phyloP scores from a whole-genome alignment of 2,113 vertebrate genomes.

The Scortum barcoo region DNA sequence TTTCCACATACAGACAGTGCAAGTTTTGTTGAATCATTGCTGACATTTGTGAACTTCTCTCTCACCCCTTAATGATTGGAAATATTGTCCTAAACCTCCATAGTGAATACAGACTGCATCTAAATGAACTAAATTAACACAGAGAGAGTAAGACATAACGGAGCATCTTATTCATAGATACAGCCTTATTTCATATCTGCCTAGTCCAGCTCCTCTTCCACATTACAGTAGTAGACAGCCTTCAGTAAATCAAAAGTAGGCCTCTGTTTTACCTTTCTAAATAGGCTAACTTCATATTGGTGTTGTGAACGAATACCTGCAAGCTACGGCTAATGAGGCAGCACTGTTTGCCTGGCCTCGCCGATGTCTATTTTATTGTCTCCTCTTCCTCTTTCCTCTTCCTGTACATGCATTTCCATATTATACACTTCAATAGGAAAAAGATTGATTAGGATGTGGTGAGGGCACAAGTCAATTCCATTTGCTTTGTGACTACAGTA shows the following conservation, averaged over 20 bases:
- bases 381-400: conserved; percentile 47
- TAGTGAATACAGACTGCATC: not conserved
- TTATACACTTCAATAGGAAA: conserved; percentile 49
- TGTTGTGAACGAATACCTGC: conserved; percentile 33
- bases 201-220: not conserved
- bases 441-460: conserved; percentile 55
- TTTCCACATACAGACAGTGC: not conserved
- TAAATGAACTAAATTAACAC: conserved; percentile 15
- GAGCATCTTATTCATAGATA: too few species aligned
- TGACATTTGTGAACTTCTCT: not conserved
- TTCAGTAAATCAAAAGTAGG: conserved; percentile 3
- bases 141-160: not conserved
- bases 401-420: conserved; percentile 50
- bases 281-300: conserved; percentile 1
- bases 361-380: conserved; percentile 26
- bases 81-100: conserved; percentile 5
- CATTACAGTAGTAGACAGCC: not conserved
- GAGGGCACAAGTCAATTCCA: conserved; percentile 55
- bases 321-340: conserved; percentile 51
- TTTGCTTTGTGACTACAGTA: conserved; percentile 59
- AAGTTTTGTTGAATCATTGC: conserved; percentile 16
- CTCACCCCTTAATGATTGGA: not conserved
- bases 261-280: conserved; percentile 13
- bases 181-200: not conserved
- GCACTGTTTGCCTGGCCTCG: conserved; percentile 26